A percentile compares a stretch with the other conserved stretches of the same genome.
Evolutionary conservation across 2,113 vertebrate species (phyloP).

Genomic region (Misgurnus anguillicaudatus): DNA sequence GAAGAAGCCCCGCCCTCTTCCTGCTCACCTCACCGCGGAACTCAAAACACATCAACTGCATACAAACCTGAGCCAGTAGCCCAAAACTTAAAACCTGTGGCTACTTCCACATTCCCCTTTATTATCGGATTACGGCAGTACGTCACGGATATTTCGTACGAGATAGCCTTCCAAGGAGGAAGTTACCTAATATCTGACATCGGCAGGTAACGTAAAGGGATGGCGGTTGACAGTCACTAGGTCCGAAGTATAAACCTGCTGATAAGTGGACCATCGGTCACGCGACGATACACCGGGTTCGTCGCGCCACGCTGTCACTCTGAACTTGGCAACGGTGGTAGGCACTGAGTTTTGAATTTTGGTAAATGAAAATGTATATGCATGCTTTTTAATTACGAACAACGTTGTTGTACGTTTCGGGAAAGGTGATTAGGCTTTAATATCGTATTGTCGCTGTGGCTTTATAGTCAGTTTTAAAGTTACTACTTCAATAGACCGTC

Average conservation of each 20-base stretch:
- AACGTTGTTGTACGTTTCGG: neutral
- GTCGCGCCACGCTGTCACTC: conserved; percentile 32
- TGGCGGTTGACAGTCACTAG: conserved; percentile 1
- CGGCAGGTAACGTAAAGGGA: neutral
- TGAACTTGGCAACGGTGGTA: conserved; percentile 15
- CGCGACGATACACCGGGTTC: conserved; percentile 5
- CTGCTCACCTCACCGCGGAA: conserved; percentile 16
- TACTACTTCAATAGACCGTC: too few species aligned
- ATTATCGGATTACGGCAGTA: conserved; percentile 21
- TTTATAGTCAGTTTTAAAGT: neutral
- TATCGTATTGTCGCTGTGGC: neutral
- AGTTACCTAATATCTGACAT: neutral
- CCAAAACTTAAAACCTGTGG: conserved; percentile 7
- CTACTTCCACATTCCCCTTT: neutral
- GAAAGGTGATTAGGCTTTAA: neutral
- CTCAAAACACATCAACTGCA: conserved; percentile 4
- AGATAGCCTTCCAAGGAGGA: neutral
- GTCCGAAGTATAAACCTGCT: conserved; percentile 29
- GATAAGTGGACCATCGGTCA: conserved; percentile 10
- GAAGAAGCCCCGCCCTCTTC: neutral
- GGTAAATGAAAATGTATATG: neutral
- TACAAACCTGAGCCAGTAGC: conserved; percentile 10
- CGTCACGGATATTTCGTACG: neutral
- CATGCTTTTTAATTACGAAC: neutral
- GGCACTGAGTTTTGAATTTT: conserved; percentile 4